Base-by-base conservation (phyloP, 2,797 vertebrate genomes). In the Syncerus caffer region DNA sequence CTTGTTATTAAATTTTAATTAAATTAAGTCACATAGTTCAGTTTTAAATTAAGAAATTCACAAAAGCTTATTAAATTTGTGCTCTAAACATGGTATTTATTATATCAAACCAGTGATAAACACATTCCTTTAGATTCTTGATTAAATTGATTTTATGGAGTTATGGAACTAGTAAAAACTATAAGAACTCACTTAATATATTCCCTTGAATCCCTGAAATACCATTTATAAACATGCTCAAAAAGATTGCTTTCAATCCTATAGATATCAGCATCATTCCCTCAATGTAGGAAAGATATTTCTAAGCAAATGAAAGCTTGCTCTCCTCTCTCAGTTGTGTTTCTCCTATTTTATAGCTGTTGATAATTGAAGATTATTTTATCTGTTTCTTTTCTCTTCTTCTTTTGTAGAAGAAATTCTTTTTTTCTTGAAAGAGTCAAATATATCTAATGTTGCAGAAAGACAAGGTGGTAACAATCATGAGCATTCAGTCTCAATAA, bases 31-130 rank as follows among this genome's bases (percentile, higher is more conserved):
- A 55, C 4, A 67, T 62, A 10, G 7, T 82, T 88, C 13, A 57
- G 23, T 47, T 96, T 91, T 96, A 89, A 93, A 53, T 88, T 78
- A 80, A 55, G 13, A 90, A 67, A 93, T 55, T 89, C 27, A 76
- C 71, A 23, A 88, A 85, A 21, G 8, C 9, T 85, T 89, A 90
- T 82, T 93, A 90, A 87, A 78, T 60, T 25, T 83, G 16, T 11
- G 19, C 4, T 86, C 15, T 38, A 74, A 90, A 71, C 85, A 34
- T 42, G 29, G 4, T 67, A 42, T 92, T 45, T 92, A 50, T 93
- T 92, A 55, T 4, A 51, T 7, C 21, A 78, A 58, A 90, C 19
- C 15, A 45, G 11, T 45, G 31, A 85, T 60, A 76, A 38, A 82
- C 17, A 83, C 8, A 85, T 87, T 95, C 19, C 0, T 78, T 88